Evolutionary conservation across 2,113 vertebrate genomes (phyloP), one percentile per base, ranked within the genome.

Genomic region (Hippopotamus amphibius): DNA sequence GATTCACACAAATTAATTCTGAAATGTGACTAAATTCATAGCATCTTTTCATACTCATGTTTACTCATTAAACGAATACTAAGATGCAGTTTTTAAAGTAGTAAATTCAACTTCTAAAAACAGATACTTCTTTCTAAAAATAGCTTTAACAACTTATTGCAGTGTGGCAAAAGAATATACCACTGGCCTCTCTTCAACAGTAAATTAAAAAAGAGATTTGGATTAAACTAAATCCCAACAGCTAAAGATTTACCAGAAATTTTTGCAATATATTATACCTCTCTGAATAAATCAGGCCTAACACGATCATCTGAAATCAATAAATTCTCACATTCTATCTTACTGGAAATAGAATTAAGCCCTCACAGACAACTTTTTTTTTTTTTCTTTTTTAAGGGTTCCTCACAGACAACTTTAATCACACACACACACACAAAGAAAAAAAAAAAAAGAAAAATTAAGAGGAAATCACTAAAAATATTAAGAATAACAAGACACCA

Each of bases 381-480:
- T 37, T 37, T 37, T 37, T 37, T 37, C 37, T 37, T 37, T 37
- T 37, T 37, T 37, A 37, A 37, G 37, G 37, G 37, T 37, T 37
- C 37, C 37, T 37, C 37, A 76, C 26, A 50, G 79, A 96, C 92
- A 95, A 97, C 59, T 93, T 96, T 79, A 93, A 90, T 86, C 57
- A 94, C n/a, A 82, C 57, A 26, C 7, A 61, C 59, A 65, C 30
- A 21, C n/a, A 37, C 19, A 66, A 63, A 48, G 13, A 46, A 33
- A 41, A 48, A 57, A 50, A 90, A 8, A 26, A 50, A 77, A 17
- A 66, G 92, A 83, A 28, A 66, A 96, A 93, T 95, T 94, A 93
- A 95, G 43, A 93, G 63, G 28, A 97, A 96, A 84, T 53, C 93
- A 94, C 88, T 88, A 93, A 97, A 98, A 97, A 80, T 94, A 85